A percentile compares a stretch with the other conserved stretches of the same genome.
These are phyloP conservation scores for Oreotrochilus melanogaster DNA, from an alignment of 2,113 vertebrate species.

Conservation along the genomic window DNA sequence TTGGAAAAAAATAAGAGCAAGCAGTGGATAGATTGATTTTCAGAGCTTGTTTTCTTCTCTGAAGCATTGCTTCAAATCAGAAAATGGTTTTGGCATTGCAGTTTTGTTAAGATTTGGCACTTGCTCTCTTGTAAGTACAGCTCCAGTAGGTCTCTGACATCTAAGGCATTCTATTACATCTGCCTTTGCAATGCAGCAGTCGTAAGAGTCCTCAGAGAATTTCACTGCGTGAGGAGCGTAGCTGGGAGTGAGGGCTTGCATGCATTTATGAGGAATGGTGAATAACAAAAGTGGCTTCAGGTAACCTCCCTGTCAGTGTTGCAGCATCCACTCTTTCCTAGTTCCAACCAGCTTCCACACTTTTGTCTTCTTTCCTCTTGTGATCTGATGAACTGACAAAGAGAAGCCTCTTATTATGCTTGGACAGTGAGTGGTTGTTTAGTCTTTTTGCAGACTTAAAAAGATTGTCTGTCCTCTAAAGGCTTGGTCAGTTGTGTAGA, in stretches of 20 bases:
- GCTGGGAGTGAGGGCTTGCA: background rate
- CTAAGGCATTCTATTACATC: background rate
- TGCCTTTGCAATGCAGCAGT: background rate
- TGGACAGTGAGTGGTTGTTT: background rate
- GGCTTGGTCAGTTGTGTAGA: background rate
- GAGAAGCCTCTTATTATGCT: background rate
- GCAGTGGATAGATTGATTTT: background rate
- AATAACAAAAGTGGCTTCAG: background rate
- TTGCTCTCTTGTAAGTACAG: background rate
- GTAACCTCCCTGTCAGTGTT: background rate
- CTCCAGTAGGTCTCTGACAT: background rate
- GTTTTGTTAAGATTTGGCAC: background rate
- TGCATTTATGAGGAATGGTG: background rate
- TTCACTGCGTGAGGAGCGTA: fast-evolving
- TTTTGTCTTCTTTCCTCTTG: background rate
- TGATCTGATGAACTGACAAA: background rate
- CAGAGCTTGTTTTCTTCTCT: background rate
- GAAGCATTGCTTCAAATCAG: background rate
- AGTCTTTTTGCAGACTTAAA: background rate
- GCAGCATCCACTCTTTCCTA: background rate
- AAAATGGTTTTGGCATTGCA: background rate
- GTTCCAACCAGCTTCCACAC: background rate
- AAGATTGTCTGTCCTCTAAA: background rate
- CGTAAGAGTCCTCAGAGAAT: background rate
- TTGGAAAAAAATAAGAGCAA: background rate